Percentiles rank a stretch among this genome's conserved stretches.
These are phyloP conservation scores for Lutjanus erythropterus DNA, from an alignment of 2,113 vertebrate species.

Conservation along the genomic window DNA sequence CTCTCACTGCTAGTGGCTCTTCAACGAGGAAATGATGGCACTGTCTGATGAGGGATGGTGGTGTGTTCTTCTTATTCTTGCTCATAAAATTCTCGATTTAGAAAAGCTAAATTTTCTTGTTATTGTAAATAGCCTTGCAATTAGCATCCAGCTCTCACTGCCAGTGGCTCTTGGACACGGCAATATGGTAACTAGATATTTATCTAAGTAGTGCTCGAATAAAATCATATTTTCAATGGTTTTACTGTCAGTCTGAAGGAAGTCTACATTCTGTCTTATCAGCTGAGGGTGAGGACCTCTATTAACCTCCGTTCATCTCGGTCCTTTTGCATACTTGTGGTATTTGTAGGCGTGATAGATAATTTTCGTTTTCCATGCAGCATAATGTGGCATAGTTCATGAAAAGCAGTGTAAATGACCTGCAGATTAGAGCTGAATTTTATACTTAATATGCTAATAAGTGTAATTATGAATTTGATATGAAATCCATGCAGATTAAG, in stretches of 20 bases:
- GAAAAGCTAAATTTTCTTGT: too few relatives aligned
- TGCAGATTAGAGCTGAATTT: slow-evolving; percentile 58
- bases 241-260: slow-evolving; percentile 19
- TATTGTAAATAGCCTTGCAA: slow-evolving; percentile 42
- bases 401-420: slow-evolving; percentile 56
- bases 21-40: slow-evolving; percentile 7
- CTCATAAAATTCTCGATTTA: slow-evolving; percentile 34
- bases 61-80: too few relatives aligned
- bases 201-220: slow-evolving; percentile 9
- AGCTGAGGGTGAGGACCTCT: slow-evolving; percentile 57
- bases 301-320: slow-evolving; percentile 67
- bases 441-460: slow-evolving; percentile 75
- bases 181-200: slow-evolving; percentile 24
- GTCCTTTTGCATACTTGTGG: slow-evolving; percentile 18
- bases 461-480: slow-evolving; percentile 56
- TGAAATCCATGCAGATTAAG: slow-evolving; percentile 46
- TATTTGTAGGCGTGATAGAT: slow-evolving; percentile 48
- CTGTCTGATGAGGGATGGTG: too few relatives aligned
- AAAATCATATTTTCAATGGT: slow-evolving; percentile 26
- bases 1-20: slow-evolving; percentile 5
- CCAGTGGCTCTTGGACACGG: slow-evolving; percentile 14
- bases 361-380: slow-evolving; percentile 46
- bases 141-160: slow-evolving; percentile 3
- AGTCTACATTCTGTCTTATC: slow-evolving; percentile 47
- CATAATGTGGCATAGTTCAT: slow-evolving; percentile 53